Evolutionary conservation across 35 echinoderm and acorn worm genomes (phyloP).

Genomic region (Antedon bifida): DNA sequence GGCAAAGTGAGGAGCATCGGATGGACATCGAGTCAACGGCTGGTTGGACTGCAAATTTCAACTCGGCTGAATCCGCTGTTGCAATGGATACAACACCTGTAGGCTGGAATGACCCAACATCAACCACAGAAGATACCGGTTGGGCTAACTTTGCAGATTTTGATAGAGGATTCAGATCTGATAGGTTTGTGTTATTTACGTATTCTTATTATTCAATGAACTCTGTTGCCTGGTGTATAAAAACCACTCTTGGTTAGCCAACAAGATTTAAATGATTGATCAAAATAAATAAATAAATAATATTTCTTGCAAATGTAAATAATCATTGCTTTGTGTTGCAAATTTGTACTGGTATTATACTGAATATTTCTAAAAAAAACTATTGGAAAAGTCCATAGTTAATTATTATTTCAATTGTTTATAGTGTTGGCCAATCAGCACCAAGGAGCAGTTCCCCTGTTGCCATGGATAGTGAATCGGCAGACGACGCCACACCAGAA

Average conservation of each 20-base stretch:
- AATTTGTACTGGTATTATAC: no score
- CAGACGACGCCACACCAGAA: slow-evolving; percentile 10
- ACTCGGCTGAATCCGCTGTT: slow-evolving; percentile 56
- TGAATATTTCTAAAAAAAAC: no score
- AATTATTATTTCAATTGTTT: neutral
- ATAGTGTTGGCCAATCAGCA: slow-evolving; percentile 2
- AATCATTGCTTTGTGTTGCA: no score
- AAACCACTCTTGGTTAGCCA: neutral
- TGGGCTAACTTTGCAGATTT: slow-evolving; percentile 93
- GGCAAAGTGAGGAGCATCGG: slow-evolving; percentile 33
- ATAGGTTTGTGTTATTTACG: slow-evolving; percentile 18
- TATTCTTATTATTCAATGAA: neutral
- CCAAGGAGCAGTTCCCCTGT: slow-evolving; percentile 78
- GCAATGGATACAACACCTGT: slow-evolving; percentile 87
- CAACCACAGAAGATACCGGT: slow-evolving; percentile 41
- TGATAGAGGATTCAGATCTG: slow-evolving; percentile 41
- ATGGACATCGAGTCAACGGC: slow-evolving; percentile 88
- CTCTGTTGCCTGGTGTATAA: neutral
- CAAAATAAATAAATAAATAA: neutral
- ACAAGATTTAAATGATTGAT: neutral
- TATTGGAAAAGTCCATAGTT: no score
- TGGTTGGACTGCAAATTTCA: slow-evolving; percentile 81
- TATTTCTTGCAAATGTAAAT: no score
- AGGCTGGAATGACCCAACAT: slow-evolving; percentile 32
- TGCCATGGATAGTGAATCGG: slow-evolving; percentile 72